These are phyloP conservation scores for Pollenia angustigena DNA, from an alignment of 2,888 invertebrate genomes.

Conservation along the genomic window DNA sequence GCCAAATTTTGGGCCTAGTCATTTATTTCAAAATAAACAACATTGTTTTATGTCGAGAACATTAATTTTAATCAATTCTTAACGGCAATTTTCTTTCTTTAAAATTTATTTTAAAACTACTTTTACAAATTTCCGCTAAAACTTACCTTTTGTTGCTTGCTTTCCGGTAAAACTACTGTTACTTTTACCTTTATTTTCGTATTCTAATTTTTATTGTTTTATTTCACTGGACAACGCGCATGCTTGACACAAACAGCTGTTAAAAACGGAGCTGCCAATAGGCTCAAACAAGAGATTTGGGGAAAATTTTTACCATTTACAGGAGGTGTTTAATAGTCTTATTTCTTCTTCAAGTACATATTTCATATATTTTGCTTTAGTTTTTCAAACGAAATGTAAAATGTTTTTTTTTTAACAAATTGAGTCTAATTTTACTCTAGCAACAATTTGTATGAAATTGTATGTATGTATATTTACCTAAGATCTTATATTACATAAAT, in stretches of 20 bases:
- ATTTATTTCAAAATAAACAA: not conserved
- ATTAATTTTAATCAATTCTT: too few species aligned
- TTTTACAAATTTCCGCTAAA: conserved; percentile 38
- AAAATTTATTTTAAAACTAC: not conserved
- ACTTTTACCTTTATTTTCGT: conserved; percentile 22
- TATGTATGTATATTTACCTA: too few species aligned
- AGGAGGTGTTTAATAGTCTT: too few species aligned
- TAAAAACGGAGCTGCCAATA: conserved; percentile 13
- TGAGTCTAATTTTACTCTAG: too few species aligned
- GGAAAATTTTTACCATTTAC: too few species aligned
- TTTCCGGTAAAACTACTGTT: conserved; percentile 59
- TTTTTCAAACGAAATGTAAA: too few species aligned
- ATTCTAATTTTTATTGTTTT: not conserved
- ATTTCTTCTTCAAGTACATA: too few species aligned
- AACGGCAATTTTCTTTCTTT: not conserved
- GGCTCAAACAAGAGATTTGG: too few species aligned
- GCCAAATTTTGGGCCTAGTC: conserved; percentile 18
- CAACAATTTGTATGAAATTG: too few species aligned
- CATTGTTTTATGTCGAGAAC: not conserved
- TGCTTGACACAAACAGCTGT: conserved; percentile 23
- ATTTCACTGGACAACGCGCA: conserved; percentile 25
- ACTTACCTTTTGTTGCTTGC: conserved; percentile 43
- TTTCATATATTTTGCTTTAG: too few species aligned
- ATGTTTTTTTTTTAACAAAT: too few species aligned
- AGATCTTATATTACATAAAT: too few species aligned